Evolutionary conservation across 2,888 invertebrate species (phyloP).

Genomic region (Drosophila mercatorum): DNA sequence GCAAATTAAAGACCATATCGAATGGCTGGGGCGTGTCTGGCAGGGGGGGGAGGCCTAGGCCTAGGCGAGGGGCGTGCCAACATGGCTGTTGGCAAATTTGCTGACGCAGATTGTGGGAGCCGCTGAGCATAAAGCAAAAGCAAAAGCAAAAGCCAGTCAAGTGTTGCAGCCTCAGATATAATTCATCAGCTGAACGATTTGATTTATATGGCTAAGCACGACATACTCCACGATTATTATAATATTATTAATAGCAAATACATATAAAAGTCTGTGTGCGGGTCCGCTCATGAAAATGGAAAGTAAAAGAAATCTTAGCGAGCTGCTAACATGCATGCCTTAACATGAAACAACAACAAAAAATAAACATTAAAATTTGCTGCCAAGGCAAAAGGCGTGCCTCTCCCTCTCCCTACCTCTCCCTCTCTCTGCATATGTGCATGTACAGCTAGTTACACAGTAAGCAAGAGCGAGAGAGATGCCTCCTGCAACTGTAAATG

Average conservation of each 20-base stretch:
- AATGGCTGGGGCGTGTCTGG: background rate
- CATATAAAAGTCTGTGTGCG: constrained; percentile 24
- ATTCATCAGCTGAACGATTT: constrained; percentile 80
- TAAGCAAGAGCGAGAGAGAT: background rate
- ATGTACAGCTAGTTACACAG: background rate
- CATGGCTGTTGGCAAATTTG: constrained; percentile 14
- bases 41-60: background rate
- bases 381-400: constrained; percentile 21
- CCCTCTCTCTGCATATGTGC: background rate
- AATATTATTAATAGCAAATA: constrained; percentile 40
- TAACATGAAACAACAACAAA: constrained; percentile 47
- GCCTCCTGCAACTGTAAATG: constrained; percentile 26
- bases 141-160: constrained; percentile 67
- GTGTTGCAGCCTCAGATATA: constrained; percentile 72
- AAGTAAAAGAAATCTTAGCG: constrained; percentile 77
- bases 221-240: constrained; percentile 54
- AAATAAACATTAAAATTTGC: constrained; percentile 61
- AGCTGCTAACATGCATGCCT: constrained; percentile 77
- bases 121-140: constrained; percentile 29
- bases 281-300: constrained; percentile 72
- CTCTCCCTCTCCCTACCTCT: constrained; percentile 12
- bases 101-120: constrained; percentile 25
- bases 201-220: constrained; percentile 79
- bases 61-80: background rate
- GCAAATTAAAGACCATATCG: constrained; percentile 54